A percentile compares a stretch with the other conserved stretches of the same genome.
Evolutionary conservation across 2,113 vertebrate genomes (phyloP).

Genomic region (Leiothrix lutea): DNA sequence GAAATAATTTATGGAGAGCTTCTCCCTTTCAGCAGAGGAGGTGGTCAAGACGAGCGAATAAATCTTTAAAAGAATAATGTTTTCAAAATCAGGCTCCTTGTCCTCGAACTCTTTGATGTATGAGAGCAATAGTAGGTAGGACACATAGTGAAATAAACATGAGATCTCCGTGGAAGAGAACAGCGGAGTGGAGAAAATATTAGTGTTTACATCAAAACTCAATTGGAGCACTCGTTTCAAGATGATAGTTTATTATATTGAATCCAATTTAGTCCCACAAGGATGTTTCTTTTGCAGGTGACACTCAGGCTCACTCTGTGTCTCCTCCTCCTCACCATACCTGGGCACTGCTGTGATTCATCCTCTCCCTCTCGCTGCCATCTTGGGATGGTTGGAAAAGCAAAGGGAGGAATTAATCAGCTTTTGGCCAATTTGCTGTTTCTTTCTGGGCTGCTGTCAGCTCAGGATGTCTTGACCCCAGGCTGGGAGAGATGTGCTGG

Average conservation of each 20-base stretch:
- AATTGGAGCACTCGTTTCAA: slow-evolving; percentile 73
- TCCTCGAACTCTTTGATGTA: slow-evolving; percentile 81
- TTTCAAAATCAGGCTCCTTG: slow-evolving; percentile 80
- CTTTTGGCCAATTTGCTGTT: background rate
- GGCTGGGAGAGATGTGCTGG: background rate
- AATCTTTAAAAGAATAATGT: slow-evolving; percentile 85
- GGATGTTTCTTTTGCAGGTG: slow-evolving; percentile 35
- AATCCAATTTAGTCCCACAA: slow-evolving; percentile 63
- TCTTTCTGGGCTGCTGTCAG: background rate
- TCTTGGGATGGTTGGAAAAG: background rate
- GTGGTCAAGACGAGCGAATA: slow-evolving; percentile 77
- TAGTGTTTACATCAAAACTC: slow-evolving; percentile 81
- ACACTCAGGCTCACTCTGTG: background rate
- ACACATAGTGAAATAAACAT: slow-evolving; percentile 80
- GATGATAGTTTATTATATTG: slow-evolving; percentile 76
- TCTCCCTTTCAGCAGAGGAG: slow-evolving; percentile 66
- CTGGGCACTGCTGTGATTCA: background rate
- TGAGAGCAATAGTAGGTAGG: slow-evolving; percentile 77
- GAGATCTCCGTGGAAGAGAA: slow-evolving; percentile 72
- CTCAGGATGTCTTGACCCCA: background rate
- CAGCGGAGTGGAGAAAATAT: slow-evolving; percentile 71
- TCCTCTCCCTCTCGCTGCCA: background rate
- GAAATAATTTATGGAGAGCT: slow-evolving; percentile 72
- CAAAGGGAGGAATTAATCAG: background rate
- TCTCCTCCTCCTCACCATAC: background rate